Evolutionary conservation across 2,113 vertebrate genomes (phyloP).

Genomic region (Craseonycteris thonglongyai): DNA sequence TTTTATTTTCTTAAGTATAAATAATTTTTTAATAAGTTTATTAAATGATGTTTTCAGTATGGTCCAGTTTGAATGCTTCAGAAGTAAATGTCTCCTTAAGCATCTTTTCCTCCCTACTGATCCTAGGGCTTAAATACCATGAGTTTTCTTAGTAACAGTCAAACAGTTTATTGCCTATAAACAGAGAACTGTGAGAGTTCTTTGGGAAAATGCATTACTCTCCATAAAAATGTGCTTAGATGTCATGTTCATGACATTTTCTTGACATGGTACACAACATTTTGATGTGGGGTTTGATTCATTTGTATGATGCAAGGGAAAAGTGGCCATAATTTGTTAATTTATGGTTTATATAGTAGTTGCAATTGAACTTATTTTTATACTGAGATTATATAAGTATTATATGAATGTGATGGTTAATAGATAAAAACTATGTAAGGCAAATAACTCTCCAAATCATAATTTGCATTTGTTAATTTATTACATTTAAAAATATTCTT

Average conservation of each 20-base stretch:
- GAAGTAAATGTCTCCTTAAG: not conserved
- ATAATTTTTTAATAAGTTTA: not conserved
- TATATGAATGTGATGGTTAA: not conserved
- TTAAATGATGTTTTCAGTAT: not conserved
- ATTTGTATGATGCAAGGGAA: not conserved
- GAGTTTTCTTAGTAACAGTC: not conserved
- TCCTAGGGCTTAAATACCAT: not conserved
- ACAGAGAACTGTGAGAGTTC: not conserved
- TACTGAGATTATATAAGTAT: not conserved
- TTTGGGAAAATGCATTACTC: constrained; percentile 5
- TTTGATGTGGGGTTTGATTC: constrained; percentile 25
- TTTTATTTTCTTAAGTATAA: not conserved
- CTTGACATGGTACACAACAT: not conserved
- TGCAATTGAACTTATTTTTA: not conserved
- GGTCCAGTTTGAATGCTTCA: not conserved
- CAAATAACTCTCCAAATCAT: not conserved
- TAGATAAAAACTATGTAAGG: not conserved
- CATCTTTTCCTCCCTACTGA: not conserved
- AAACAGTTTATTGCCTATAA: constrained; percentile 1
- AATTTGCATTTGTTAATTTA: not conserved
- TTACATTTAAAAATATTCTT: not conserved
- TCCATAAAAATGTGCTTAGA: not conserved
- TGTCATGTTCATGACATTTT: not conserved
- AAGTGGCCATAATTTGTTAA: constrained; percentile 17
- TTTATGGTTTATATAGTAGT: not conserved